phyloP scores from a whole-genome alignment of 2,888 invertebrate genomes.

The Drosophila anceps region DNA sequence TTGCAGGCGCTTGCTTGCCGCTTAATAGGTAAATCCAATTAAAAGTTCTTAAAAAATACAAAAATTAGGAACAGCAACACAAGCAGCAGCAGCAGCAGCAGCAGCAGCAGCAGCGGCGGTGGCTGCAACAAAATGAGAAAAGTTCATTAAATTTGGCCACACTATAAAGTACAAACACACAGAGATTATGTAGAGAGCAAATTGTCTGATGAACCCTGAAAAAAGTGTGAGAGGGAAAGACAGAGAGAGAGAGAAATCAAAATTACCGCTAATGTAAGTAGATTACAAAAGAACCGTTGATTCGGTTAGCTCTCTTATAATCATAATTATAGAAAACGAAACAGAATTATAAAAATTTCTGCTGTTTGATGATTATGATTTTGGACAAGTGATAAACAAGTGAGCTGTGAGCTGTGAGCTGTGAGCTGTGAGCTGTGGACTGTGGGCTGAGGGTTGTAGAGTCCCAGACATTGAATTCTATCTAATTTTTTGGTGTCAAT shows the following conservation, averaged over 20 bases:
- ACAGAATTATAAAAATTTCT: slow-evolving; percentile 22
- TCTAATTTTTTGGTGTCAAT: slow-evolving; percentile 65
- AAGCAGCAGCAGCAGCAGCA: slow-evolving; percentile 3
- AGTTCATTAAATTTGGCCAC: slow-evolving; percentile 63
- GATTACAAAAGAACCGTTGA: slow-evolving; percentile 66
- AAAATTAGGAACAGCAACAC: slow-evolving; percentile 9
- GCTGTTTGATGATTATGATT: slow-evolving; percentile 38
- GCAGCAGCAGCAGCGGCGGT: slow-evolving; percentile 15
- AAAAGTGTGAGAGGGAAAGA: neutral
- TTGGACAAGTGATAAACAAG: slow-evolving; percentile 43
- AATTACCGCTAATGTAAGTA: slow-evolving; percentile 65
- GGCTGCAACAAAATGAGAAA: slow-evolving; percentile 44
- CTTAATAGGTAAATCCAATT: slow-evolving; percentile 71
- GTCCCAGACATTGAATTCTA: slow-evolving; percentile 31
- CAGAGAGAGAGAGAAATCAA: neutral
- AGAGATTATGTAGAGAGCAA: slow-evolving; percentile 7
- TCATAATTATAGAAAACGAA: slow-evolving; percentile 39
- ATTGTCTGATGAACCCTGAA: slow-evolving; percentile 46
- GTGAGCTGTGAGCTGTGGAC: neutral
- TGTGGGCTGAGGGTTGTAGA: no score
- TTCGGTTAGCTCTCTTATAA: slow-evolving; percentile 42
- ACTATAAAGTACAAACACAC: slow-evolving; percentile 9
- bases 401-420: slow-evolving; percentile 3
- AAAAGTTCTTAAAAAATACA: slow-evolving; percentile 60
- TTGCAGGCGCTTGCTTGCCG: slow-evolving; percentile 46